Evolutionary conservation across 37 sponge, comb jelly and placozoan species (phyloP), one percentile per base, ranked within the genome.

Genomic region (Aplysina aerophoba): DNA sequence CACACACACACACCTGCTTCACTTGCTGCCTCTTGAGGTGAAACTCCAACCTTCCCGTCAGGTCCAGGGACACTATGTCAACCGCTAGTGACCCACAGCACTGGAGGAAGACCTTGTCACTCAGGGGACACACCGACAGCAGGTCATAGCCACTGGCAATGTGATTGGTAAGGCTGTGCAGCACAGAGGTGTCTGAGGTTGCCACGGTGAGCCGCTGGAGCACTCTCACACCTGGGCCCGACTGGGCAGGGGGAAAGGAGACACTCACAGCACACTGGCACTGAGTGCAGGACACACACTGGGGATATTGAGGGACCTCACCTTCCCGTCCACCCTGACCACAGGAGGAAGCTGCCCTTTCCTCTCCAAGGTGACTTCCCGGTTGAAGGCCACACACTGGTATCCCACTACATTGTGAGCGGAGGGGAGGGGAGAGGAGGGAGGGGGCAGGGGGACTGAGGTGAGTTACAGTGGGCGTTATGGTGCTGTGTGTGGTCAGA

Each of bases 21-120:
- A 94, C 78, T 44, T 87, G 92, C 17, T 79, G 75, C n/a, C 73
- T 56, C 66, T 84, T 91, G 24, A 91, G 33, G 25, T 80, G 41
- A 69, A 91, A 91, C n/a, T 89, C 87, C 20, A 94, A 57, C 54
- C 85, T 64, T 28, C 91, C 87, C 35, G 80, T 83, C 53, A 88
- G 53, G 60, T 91, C 78, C 59, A 91, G 8, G 25, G 92, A 83
- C 19, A 94, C 71, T 33, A 94, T 69, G 71, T 94, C 95, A 39
- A 92, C 58, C 50, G 30, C 34, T 44, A 92, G 89, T 57, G 73
- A 54, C 64, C 82, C 72, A 44, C 92, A 92, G 30, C 88, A 85
- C 69, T 85, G 85, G 78, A 84, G 83, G 19, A 93, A 84, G 0
- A 87, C 79, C 55, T 84, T 93, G 1, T 93, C 94, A 24, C 73